A percentile compares a stretch with the other conserved stretches of the same genome.
Evolutionary conservation across 2,888 invertebrate species (phyloP).

Genomic region (Antheraea assamensis): DNA sequence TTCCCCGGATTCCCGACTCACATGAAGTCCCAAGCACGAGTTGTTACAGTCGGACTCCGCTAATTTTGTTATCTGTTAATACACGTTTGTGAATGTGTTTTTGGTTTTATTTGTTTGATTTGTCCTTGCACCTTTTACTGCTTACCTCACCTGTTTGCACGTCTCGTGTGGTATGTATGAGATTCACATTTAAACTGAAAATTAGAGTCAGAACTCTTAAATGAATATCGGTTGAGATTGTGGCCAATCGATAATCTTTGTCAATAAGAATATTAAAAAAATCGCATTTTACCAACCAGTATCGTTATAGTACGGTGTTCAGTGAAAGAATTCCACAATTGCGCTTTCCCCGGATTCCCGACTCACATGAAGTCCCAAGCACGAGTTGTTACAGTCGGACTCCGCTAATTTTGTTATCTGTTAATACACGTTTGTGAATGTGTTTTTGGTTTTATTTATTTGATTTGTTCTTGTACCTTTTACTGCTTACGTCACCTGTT

Average conservation of each 20-base stretch:
- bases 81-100: constrained; percentile 33
- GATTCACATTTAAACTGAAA: background rate
- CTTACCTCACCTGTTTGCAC: constrained; percentile 31
- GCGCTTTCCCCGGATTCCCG: background rate
- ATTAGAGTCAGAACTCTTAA: too few relatives aligned
- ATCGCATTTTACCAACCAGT: too few relatives aligned
- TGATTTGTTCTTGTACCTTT: background rate
- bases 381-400: background rate
- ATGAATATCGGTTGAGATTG: too few relatives aligned
- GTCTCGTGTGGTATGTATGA: constrained; percentile 11
- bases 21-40: background rate
- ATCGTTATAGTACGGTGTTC: too few relatives aligned
- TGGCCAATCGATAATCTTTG: too few relatives aligned
- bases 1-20: background rate
- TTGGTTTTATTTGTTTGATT: constrained; percentile 34
- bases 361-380: background rate
- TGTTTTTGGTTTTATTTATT: constrained; percentile 38
- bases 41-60: constrained; percentile 5
- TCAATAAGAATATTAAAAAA: too few relatives aligned
- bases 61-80: constrained; percentile 20
- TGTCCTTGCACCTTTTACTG: background rate
- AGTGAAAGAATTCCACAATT: background rate
- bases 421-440: constrained; percentile 32
- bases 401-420: constrained; percentile 16
- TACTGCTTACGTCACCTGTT: constrained; percentile 21